Evolutionary conservation across 2,888 invertebrate species (phyloP).

Genomic region (Buathra laborator): DNA sequence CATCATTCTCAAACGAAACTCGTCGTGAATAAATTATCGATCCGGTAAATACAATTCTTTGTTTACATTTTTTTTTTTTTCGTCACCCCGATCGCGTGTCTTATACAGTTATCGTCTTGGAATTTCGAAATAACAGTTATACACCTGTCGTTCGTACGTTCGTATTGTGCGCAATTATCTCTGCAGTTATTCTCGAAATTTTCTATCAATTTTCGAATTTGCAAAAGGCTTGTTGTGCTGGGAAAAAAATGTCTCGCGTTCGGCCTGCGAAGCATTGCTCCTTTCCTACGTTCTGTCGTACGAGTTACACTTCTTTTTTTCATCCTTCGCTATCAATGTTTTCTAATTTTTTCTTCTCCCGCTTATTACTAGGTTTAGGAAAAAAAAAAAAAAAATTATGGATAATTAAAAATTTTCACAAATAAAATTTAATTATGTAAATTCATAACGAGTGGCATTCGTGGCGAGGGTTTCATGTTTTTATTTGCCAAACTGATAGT

Average conservation of each 20-base stretch:
- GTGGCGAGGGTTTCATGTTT: too few relatives aligned
- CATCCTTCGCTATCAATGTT: background rate
- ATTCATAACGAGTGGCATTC: too few relatives aligned
- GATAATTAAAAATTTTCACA: too few relatives aligned
- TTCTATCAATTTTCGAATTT: background rate
- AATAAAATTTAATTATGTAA: too few relatives aligned
- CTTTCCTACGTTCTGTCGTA: slow-evolving; percentile 20
- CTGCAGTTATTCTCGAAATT: background rate
- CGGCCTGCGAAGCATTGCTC: background rate
- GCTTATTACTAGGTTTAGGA: background rate
- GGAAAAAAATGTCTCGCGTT: background rate
- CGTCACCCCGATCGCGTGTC: background rate
- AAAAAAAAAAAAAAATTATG: background rate
- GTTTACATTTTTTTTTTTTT: slow-evolving; percentile 33
- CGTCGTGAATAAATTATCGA: background rate
- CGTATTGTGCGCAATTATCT: background rate
- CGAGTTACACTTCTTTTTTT: background rate
- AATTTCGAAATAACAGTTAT: background rate
- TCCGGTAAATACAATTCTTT: background rate
- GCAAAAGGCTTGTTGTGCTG: background rate
- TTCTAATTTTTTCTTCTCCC: background rate
- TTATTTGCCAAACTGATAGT: too few relatives aligned
- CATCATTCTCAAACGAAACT: background rate
- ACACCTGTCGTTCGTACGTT: background rate
- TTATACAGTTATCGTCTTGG: background rate